Evolutionary conservation across 2,888 invertebrate genomes (phyloP).

Genomic region (Diarsia dahlii): DNA sequence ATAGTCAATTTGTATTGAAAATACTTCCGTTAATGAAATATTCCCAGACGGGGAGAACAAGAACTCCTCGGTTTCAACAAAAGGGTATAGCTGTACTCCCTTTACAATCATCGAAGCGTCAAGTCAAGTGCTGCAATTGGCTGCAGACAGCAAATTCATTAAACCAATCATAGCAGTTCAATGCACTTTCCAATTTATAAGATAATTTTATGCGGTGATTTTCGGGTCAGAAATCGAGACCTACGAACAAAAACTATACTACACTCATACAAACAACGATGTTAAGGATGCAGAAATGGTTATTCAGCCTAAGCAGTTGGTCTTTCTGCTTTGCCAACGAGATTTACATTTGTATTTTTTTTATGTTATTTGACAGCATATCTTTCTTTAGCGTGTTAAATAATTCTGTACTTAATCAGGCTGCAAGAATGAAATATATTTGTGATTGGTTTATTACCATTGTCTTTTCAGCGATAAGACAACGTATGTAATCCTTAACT

Average conservation of each 20-base stretch:
- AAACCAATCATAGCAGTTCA: neutral
- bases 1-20: no score
- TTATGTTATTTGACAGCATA: no score
- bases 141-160: neutral
- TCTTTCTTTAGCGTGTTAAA: neutral
- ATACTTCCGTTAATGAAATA: neutral
- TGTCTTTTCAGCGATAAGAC: constrained; percentile 27
- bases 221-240: neutral
- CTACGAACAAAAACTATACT: neutral
- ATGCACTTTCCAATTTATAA: neutral
- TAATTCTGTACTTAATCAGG: neutral
- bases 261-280: neutral
- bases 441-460: constrained; percentile 19
- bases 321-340: neutral
- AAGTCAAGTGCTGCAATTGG: neutral
- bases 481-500: constrained; percentile 7
- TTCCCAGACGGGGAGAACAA: neutral
- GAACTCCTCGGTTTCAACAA: neutral
- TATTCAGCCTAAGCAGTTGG: neutral
- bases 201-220: neutral
- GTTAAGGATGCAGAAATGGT: neutral
- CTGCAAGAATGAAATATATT: constrained; percentile 1
- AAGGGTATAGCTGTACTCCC: neutral
- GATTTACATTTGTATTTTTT: no score
- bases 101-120: neutral